A percentile compares a stretch with the other conserved stretches of the same genome.
Conservation (phyloP, 1,140 invertebrate species). For the Drosophila cardini region DNA sequence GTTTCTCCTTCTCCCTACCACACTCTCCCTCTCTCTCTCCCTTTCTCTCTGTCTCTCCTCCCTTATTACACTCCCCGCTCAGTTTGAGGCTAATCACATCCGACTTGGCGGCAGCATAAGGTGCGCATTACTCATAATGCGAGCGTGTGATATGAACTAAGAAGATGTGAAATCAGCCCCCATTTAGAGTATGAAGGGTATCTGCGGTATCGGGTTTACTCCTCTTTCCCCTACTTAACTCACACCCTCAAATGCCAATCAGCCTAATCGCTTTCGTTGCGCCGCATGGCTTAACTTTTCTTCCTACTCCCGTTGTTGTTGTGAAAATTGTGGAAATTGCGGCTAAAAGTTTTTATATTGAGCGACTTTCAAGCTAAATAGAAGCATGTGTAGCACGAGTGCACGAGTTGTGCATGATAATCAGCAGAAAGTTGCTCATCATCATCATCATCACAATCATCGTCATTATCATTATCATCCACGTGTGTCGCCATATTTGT, state of each 20-base stretch:
- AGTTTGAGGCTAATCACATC: conserved; percentile 60
- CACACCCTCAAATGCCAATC: conserved; percentile 53
- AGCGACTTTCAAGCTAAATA: conserved; percentile 51
- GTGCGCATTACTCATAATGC: conserved; percentile 83
- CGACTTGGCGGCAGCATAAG: conserved; percentile 80
- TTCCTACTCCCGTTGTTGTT: conserved; percentile 19
- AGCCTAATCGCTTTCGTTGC: conserved; percentile 80
- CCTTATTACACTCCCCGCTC: neutral
- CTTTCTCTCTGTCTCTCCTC: too few species aligned
- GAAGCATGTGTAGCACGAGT: conserved; percentile 47
- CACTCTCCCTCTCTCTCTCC: too few species aligned
- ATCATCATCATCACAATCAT: conserved; percentile 48
- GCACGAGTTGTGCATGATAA: conserved; percentile 64
- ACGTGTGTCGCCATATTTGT: conserved; percentile 75
- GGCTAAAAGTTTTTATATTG: conserved; percentile 54
- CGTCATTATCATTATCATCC: conserved; percentile 22
- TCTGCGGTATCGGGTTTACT: conserved; percentile 30
- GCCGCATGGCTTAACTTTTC: conserved; percentile 78
- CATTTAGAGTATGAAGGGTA: neutral
- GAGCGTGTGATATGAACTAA: conserved; percentile 64
- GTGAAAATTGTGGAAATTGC: conserved; percentile 15
- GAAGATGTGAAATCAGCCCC: conserved; percentile 21
- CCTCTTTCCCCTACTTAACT: conserved; percentile 2
- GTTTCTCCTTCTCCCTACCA: neutral
- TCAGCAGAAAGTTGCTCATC: conserved; percentile 24